Conservation (phyloP, 2,888 invertebrate genomes). For the Melikaiella ostensackeni region DNA sequence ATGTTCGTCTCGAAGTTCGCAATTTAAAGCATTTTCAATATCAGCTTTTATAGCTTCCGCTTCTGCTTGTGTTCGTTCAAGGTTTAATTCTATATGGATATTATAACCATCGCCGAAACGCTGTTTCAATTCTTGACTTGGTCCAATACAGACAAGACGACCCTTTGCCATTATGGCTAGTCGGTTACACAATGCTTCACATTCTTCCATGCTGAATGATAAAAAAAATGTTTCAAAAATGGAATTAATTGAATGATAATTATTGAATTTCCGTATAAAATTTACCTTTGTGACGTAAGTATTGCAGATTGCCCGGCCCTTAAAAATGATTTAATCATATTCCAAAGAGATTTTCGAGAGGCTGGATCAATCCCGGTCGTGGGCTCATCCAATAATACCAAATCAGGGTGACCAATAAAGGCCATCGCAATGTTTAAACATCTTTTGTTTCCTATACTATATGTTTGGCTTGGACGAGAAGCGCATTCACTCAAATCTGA, state of each 20-base stretch:
- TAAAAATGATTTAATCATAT: conserved; percentile 79
- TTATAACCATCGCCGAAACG: conserved; percentile 84
- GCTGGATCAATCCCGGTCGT: conserved; percentile 85
- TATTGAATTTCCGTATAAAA: too few relatives aligned
- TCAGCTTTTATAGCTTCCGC: conserved; percentile 76
- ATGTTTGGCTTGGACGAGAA: conserved; percentile 72
- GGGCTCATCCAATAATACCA: conserved; percentile 87
- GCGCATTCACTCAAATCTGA: conserved; percentile 70
- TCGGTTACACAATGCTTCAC: conserved; percentile 87
- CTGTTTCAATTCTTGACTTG: conserved; percentile 84
- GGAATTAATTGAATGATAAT: too few relatives aligned
- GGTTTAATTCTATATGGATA: conserved; percentile 78
- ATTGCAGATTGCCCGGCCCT: conserved; percentile 80
- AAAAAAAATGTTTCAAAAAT: conserved; percentile 29
- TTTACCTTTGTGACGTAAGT: conserved; percentile 84
- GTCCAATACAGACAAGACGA: conserved; percentile 85
- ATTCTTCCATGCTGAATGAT: conserved; percentile 94
- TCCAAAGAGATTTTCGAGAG: conserved; percentile 83
- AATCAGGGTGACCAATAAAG: conserved; percentile 83
- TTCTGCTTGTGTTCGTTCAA: conserved; percentile 59
- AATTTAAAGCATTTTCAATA: conserved; percentile 79
- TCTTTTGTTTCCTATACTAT: conserved; percentile 88
- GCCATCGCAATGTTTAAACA: conserved; percentile 88
- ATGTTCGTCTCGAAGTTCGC: conserved; percentile 84
- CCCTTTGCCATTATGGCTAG: conserved; percentile 88